Evolutionary conservation across 2,797 vertebrate genomes (phyloP), one percentile per base, ranked within the genome.

Genomic region (Coregonus sp.): DNA sequence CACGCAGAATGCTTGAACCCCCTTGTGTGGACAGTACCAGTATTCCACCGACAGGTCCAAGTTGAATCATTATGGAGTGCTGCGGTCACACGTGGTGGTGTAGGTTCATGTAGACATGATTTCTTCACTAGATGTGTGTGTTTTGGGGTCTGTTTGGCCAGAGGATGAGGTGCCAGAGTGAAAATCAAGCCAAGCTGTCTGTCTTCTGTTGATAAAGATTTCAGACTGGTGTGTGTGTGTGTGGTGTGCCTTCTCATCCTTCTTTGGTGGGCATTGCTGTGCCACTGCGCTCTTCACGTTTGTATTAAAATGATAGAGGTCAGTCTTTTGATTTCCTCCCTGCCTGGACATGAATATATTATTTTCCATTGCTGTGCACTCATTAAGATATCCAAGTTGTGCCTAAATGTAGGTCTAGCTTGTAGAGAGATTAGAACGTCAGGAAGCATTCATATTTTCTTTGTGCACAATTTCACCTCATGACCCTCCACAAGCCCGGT

Each of bases 121-220:
- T 37, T 40, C n/a, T 40, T n/a, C 33, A n/a, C 4, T 47, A 70
- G 9, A 31, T 71, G 40, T 71, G 56, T 35, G 33, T 74, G 72
- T 16, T 37, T 33, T n/a, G 31, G 72, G 54, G 3, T 16, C 54
- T 47, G 72, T 20, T 12, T 63, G 72, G 72, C 56, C 59, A 81
- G 76, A 80, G 76, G 37, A 84, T 84, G 68, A 66, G 50, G 78
- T 67, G 74, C 50, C 63, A 82, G 76, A 79, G 70, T 76, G 67
- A 77, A 63, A 40, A 35, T 14, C 74, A 74, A 67, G 76, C 75
- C 56, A 71, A 77, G 59, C 54, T 79, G 72, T 77, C 73, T 83
- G 85, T 72, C 75, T 78, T 74, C 63, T 80, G 75, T 77, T 82
- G 85, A 88, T 83, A 83, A 20, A 82, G 86, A 86, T 82, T 80